phyloP scores from a whole-genome alignment of 1,140 invertebrate genomes.

The Hormaphis cornu region DNA sequence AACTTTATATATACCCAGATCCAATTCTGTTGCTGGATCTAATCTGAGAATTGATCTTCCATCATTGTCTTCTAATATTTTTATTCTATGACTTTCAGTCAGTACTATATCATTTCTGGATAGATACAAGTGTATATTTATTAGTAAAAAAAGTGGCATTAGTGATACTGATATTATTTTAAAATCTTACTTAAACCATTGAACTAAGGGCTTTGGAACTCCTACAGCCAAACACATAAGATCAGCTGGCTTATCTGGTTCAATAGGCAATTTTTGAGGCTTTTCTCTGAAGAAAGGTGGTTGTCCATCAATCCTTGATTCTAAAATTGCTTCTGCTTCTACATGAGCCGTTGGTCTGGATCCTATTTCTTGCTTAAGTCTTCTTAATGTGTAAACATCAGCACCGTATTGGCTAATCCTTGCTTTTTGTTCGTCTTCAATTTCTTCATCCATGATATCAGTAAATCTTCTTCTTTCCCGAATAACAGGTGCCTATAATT shows the following conservation, averaged over 20 bases:
- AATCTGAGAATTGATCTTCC: conserved; percentile 70
- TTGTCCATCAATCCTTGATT: conserved; percentile 66
- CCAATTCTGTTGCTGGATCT: conserved; percentile 63
- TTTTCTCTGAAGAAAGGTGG: conserved; percentile 74
- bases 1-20: conserved; percentile 89
- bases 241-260: conserved; percentile 65
- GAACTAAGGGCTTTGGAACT: conserved; percentile 78
- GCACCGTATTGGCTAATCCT: conserved; percentile 68
- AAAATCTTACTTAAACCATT: conserved; percentile 74
- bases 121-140: conserved; percentile 2
- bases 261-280: conserved; percentile 65
- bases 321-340: conserved; percentile 72
- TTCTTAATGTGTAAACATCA: conserved; percentile 59
- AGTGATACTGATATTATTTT: neutral
- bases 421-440: conserved; percentile 76
- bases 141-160: neutral
- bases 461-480: conserved; percentile 81
- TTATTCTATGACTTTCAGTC: conserved; percentile 66
- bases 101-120: conserved; percentile 71
- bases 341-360: conserved; percentile 68
- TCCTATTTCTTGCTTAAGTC: conserved; percentile 69
- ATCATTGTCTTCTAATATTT: conserved; percentile 61
- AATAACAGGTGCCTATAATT: conserved; percentile 70
- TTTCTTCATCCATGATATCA: conserved; percentile 92
- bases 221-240: conserved; percentile 79